These are phyloP conservation scores for Lordiphosa collinella DNA, from an alignment of 1,140 invertebrate genomes.

Conservation along the genomic window DNA sequence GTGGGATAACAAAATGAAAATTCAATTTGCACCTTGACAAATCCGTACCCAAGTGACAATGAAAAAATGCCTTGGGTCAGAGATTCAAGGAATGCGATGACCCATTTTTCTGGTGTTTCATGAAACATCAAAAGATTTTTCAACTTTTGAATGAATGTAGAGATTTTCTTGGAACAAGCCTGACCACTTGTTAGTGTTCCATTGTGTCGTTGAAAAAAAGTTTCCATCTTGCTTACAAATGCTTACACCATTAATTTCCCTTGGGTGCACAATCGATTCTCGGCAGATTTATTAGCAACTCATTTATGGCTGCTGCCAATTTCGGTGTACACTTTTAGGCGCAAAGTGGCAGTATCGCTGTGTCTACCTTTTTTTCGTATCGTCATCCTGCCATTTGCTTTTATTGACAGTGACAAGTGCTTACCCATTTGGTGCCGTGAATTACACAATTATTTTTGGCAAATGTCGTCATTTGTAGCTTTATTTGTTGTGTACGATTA, in stretches of 20 bases:
- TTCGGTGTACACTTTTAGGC: slow-evolving; percentile 55
- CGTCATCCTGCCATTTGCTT: slow-evolving; percentile 12
- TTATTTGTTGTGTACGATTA: background rate
- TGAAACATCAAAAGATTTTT: too few species aligned
- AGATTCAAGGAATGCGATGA: background rate
- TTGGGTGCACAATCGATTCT: background rate
- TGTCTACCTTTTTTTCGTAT: slow-evolving; percentile 6
- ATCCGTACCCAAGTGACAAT: slow-evolving; percentile 1
- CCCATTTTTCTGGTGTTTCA: background rate
- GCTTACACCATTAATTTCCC: background rate
- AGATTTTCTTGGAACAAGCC: too few species aligned
- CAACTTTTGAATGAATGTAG: too few species aligned
- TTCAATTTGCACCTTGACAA: slow-evolving; percentile 54
- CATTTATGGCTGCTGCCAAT: slow-evolving; percentile 54
- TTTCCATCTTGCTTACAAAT: too few species aligned
- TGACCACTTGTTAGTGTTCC: too few species aligned
- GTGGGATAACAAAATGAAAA: slow-evolving; percentile 44
- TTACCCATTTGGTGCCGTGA: slow-evolving; percentile 38
- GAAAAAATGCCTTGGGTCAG: background rate
- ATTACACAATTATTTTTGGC: slow-evolving; percentile 60
- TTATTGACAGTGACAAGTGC: slow-evolving; percentile 60
- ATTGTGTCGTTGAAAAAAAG: too few species aligned
- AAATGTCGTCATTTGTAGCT: slow-evolving; percentile 48
- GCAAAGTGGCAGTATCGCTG: background rate
- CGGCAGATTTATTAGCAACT: slow-evolving; percentile 54